Conservation (phyloP, 2,888 invertebrate genomes). For the Drosophila atripex region DNA sequence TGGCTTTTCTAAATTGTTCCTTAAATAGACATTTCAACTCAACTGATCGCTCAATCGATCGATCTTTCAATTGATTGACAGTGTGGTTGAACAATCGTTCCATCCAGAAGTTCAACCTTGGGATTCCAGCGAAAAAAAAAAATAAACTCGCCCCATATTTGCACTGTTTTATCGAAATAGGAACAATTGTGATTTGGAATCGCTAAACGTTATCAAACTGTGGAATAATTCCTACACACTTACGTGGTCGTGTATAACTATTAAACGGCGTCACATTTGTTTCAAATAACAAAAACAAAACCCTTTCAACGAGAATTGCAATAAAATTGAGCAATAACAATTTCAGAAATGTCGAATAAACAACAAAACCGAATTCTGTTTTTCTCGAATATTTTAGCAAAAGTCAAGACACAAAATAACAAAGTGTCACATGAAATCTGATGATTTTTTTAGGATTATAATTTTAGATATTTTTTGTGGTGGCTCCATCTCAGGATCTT, state of each 20-base stretch:
- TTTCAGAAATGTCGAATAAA: constrained; percentile 30
- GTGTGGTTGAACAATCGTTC: constrained; percentile 39
- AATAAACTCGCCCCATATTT: constrained; percentile 45
- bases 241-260: constrained; percentile 1
- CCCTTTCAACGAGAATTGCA: constrained; percentile 33
- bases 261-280: constrained; percentile 14
- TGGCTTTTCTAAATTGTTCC: constrained; percentile 30
- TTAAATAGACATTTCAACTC: constrained; percentile 39
- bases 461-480: constrained; percentile 23
- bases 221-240: constrained; percentile 12
- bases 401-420: constrained; percentile 32
- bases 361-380: constrained; percentile 37
- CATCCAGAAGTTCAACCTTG: constrained; percentile 38
- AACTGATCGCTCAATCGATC: constrained; percentile 20
- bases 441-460: constrained; percentile 29
- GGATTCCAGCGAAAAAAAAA: constrained; percentile 7
- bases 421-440: constrained; percentile 2
- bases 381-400: constrained; percentile 21
- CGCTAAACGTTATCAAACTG: constrained; percentile 30
- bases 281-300: constrained; percentile 26
- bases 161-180: constrained; percentile 40
- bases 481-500: constrained; percentile 7
- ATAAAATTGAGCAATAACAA: constrained; percentile 36
- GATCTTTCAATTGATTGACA: constrained; percentile 25
- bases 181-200: constrained; percentile 31